Percentiles rank a stretch among this genome's conserved stretches.
phyloP scores from a whole-genome alignment of 2,113 vertebrate species.

The Stegostoma tigrinum region DNA sequence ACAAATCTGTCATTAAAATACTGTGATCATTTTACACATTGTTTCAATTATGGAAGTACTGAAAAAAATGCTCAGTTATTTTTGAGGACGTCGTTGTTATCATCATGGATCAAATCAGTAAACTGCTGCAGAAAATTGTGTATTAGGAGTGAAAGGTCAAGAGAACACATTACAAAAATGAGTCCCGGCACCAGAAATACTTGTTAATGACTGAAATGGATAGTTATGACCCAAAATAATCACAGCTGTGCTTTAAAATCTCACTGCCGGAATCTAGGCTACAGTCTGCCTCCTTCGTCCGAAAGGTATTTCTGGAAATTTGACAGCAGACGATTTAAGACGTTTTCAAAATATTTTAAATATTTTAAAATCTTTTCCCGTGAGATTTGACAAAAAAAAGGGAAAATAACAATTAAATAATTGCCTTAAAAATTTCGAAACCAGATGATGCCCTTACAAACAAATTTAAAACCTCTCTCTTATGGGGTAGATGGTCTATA shows the following conservation, averaged over 20 bases:
- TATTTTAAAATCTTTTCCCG: not conserved
- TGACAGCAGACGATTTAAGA: slow-evolving; percentile 24
- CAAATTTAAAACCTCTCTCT: slow-evolving; percentile 67
- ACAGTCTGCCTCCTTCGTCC: slow-evolving; percentile 27
- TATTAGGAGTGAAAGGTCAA: slow-evolving; percentile 29
- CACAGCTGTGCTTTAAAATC: slow-evolving; percentile 33
- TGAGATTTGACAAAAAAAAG: not conserved
- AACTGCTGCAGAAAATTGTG: slow-evolving; percentile 29
- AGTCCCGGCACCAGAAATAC: not conserved
- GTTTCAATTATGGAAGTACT: slow-evolving; percentile 3
- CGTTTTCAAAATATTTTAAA: not conserved
- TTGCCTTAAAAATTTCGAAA: not conserved
- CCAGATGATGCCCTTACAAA: slow-evolving; percentile 53
- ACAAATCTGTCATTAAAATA: slow-evolving; percentile 29
- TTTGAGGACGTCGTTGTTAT: not conserved
- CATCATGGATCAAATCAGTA: slow-evolving; percentile 21
- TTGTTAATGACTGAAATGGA: slow-evolving; percentile 29
- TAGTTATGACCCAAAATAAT: slow-evolving; percentile 33
- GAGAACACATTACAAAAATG: slow-evolving; percentile 28
- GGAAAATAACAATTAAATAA: not conserved
- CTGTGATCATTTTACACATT: slow-evolving; percentile 27
- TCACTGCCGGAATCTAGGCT: slow-evolving; percentile 24
- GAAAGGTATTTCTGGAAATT: slow-evolving; percentile 33
- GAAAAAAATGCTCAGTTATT: not conserved
- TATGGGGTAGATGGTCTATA: slow-evolving; percentile 73